Conservation (phyloP, 2,888 invertebrate genomes). For the Seira musarum region DNA sequence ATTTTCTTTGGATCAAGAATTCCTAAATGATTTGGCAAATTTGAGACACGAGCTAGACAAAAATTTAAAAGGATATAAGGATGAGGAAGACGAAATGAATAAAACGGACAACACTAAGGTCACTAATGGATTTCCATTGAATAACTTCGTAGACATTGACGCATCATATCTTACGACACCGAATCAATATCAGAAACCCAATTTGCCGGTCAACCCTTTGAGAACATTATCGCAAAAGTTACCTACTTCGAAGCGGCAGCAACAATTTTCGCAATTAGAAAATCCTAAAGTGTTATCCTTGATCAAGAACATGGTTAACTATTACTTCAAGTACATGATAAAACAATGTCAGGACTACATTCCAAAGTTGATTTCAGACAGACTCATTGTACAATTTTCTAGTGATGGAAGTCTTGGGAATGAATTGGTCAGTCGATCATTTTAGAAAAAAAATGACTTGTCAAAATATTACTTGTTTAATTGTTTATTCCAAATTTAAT, state of each 20-base stretch:
- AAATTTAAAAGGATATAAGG: neutral
- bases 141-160: too few species aligned
- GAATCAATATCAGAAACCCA: too few species aligned
- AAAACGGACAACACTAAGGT: too few species aligned
- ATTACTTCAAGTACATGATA: conserved; percentile 31
- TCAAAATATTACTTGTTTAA: neutral
- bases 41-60: conserved; percentile 28
- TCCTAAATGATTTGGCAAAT: neutral
- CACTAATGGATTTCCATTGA: too few species aligned
- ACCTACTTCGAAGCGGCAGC: neutral
- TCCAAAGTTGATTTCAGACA: conserved; percentile 34
- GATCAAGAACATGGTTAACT: conserved; percentile 36
- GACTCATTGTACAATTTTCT: conserved; percentile 31
- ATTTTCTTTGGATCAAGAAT: conserved; percentile 24
- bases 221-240: too few species aligned
- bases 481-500: neutral
- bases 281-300: neutral
- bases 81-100: too few species aligned
- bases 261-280: conserved; percentile 9
- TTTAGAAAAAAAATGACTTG: too few species aligned
- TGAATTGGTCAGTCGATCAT: conserved; percentile 26
- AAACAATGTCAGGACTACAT: conserved; percentile 40
- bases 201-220: too few species aligned
- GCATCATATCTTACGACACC: too few species aligned
- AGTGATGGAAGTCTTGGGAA: conserved; percentile 2